phyloP scores from a whole-genome alignment of 2,888 invertebrate genomes.

The Phaedon cochleariae region DNA sequence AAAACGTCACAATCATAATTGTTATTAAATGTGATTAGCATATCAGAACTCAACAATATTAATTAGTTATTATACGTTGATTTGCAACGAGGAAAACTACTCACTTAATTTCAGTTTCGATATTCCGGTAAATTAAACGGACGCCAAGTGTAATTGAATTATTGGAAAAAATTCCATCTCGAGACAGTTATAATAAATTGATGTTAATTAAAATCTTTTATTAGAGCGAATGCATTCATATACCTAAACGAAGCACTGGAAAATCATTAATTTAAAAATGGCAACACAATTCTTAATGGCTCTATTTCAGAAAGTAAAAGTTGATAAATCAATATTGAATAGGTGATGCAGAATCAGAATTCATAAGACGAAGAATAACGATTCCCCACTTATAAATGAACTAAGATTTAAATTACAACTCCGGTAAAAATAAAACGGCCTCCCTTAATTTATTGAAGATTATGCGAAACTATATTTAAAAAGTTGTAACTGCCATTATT shows the following conservation, averaged over 20 bases:
- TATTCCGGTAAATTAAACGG: slow-evolving; percentile 8
- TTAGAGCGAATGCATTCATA: not conserved
- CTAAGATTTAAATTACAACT: too few species aligned
- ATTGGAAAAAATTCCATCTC: not conserved
- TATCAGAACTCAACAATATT: too few species aligned
- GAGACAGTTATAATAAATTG: not conserved
- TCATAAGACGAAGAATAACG: too few species aligned
- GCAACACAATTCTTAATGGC: not conserved
- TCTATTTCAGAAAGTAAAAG: not conserved
- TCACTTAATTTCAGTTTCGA: slow-evolving; percentile 5
- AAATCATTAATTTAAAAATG: not conserved
- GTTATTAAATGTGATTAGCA: too few species aligned
- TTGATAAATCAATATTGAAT: not conserved
- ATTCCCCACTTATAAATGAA: too few species aligned
- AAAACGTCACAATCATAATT: too few species aligned
- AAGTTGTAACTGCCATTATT: too few species aligned
- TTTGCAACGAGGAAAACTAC: not conserved
- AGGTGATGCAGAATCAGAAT: too few species aligned
- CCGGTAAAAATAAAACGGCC: too few species aligned
- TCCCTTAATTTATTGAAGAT: too few species aligned
- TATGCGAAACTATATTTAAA: too few species aligned
- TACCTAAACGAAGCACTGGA: not conserved
- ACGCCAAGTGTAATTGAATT: slow-evolving; percentile 16
- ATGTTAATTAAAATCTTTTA: not conserved
- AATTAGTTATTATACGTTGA: not conserved